Conservation (phyloP, 53 echinoderm and acorn worm genomes). For the Temnopleurus reevesii region DNA sequence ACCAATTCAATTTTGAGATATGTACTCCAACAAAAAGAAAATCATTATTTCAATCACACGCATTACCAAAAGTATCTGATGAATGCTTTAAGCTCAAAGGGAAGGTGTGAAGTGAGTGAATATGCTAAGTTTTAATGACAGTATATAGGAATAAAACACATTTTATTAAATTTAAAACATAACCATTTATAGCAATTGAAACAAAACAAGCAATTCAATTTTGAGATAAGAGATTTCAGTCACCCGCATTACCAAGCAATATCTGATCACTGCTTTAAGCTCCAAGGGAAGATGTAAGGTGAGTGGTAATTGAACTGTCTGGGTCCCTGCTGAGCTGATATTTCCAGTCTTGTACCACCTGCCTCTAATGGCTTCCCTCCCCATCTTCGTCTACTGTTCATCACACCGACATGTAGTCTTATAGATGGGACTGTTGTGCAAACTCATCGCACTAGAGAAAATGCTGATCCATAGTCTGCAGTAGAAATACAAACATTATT, state of each 20-base stretch:
- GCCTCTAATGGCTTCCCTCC: conserved; percentile 22
- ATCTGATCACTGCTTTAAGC: neutral
- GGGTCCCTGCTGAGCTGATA: conserved; percentile 21
- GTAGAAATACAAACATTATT: no score
- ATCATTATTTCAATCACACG: no score
- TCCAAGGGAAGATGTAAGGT: neutral
- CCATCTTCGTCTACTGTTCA: neutral
- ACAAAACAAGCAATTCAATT: no score
- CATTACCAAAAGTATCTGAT: no score
- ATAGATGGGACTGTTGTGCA: neutral
- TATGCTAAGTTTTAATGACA: neutral
- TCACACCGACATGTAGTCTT: neutral
- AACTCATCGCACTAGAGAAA: no score
- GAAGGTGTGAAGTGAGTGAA: neutral
- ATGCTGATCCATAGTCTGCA: no score
- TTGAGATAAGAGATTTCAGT: neutral
- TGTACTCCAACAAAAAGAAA: no score
- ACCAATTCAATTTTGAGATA: no score
- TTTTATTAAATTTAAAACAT: no score
- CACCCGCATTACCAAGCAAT: neutral
- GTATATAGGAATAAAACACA: no score
- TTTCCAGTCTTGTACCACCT: conserved; percentile 29
- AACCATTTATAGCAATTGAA: no score
- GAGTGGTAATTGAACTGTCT: conserved; percentile 21
- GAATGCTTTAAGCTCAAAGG: no score